These are phyloP conservation scores for Microcebus tavaratra DNA, from an alignment of 2,113 vertebrate genomes.

Conservation along the genomic window DNA sequence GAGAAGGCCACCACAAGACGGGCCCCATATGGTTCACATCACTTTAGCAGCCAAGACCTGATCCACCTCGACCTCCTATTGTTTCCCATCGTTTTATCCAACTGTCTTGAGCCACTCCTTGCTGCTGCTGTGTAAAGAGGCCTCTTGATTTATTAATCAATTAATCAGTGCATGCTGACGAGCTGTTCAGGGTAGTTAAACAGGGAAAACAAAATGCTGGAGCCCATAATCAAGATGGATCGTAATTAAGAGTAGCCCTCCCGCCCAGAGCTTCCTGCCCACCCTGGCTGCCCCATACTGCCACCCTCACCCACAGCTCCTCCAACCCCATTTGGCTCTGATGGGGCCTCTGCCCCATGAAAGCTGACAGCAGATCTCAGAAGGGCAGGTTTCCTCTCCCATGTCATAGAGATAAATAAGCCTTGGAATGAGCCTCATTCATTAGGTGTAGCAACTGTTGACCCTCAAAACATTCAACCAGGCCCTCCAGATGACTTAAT, in stretches of 20 bases:
- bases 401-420: not conserved
- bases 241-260: constrained; percentile 75
- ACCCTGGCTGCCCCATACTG: not conserved
- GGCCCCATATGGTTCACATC: not conserved
- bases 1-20: not conserved
- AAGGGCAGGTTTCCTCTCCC: not conserved
- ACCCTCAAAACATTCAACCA: not conserved
- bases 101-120: constrained; percentile 70
- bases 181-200: constrained; percentile 82
- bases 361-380: not conserved
- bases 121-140: constrained; percentile 68
- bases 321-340: accelerated
- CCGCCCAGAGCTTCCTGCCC: constrained; percentile 38
- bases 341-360: not conserved
- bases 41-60: constrained; percentile 44
- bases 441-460: not conserved
- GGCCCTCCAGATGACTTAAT: accelerated
- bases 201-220: constrained; percentile 83
- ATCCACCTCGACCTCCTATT: constrained; percentile 69
- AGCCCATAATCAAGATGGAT: constrained; percentile 77
- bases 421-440: not conserved
- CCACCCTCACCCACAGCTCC: not conserved
- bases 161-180: constrained; percentile 83
- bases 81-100: constrained; percentile 70
- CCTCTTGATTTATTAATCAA: constrained; percentile 85